phyloP scores from a whole-genome alignment of 2,113 vertebrate genomes.

The Chunga burmeisteri region DNA sequence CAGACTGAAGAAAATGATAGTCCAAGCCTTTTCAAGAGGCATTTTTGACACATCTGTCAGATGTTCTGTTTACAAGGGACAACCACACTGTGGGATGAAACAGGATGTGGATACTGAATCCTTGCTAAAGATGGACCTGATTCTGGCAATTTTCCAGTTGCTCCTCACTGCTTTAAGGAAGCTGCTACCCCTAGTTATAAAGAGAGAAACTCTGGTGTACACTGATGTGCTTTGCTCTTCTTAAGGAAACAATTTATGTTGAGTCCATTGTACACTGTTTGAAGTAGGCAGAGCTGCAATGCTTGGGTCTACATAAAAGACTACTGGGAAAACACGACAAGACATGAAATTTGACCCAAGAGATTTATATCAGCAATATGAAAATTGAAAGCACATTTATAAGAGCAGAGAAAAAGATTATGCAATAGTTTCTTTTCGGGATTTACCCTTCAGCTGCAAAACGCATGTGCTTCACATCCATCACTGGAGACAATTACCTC shows the following conservation, averaged over 20 bases:
- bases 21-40: not conserved
- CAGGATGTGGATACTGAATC: not conserved
- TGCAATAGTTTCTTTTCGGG: not conserved
- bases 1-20: not conserved
- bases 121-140: not conserved
- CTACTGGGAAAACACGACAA: constrained; percentile 26
- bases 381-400: constrained; percentile 47
- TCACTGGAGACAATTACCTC: constrained; percentile 40
- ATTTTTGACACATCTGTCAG: not conserved
- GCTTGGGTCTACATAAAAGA: constrained; percentile 35
- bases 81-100: not conserved
- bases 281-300: constrained; percentile 18
- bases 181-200: not conserved
- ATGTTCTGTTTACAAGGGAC: not conserved
- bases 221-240: not conserved
- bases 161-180: not conserved
- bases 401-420: constrained; percentile 4
- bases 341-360: not conserved
- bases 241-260: not conserved
- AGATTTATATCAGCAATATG: constrained; percentile 18
- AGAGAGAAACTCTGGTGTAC: not conserved
- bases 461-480: constrained; percentile 22
- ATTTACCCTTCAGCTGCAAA: constrained; percentile 18
- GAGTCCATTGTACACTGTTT: not conserved
- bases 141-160: not conserved